phyloP scores from a whole-genome alignment of 2,888 invertebrate species.

The Xiphydria camelus region DNA sequence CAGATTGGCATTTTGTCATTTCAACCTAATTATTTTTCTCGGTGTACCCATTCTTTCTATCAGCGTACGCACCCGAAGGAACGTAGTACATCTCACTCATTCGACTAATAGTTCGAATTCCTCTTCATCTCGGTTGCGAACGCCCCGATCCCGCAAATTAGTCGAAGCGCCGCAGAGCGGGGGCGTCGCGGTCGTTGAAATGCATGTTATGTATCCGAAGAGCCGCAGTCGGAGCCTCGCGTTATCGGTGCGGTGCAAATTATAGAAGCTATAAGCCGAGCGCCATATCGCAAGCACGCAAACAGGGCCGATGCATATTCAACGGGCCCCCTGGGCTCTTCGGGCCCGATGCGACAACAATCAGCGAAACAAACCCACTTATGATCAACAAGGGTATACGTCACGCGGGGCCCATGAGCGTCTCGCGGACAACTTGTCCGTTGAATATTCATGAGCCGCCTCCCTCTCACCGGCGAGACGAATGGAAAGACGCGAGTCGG shows the following conservation, averaged over 20 bases:
- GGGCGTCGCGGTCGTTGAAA: no score
- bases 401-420: constrained; percentile 38
- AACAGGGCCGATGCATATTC: constrained; percentile 43
- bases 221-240: constrained; percentile 6
- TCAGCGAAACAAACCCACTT: constrained; percentile 54
- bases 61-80: no score
- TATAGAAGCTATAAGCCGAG: constrained; percentile 36
- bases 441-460: constrained; percentile 49
- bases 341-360: constrained; percentile 47
- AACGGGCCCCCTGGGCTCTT: constrained; percentile 40
- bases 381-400: constrained; percentile 53
- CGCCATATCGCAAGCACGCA: constrained; percentile 26
- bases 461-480: not conserved
- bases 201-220: no score
- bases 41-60: no score
- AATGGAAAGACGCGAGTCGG: no score
- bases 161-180: no score
- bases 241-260: constrained; percentile 42
- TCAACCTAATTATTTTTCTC: no score
- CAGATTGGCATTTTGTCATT: no score
- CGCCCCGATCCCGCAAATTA: no score
- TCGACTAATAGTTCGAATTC: no score
- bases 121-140: no score
- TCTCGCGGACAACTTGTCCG: constrained; percentile 45
- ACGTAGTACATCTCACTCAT: no score